Percentiles rank a stretch among this genome's conserved stretches.
Evolutionary conservation across 2,113 vertebrate genomes (phyloP).

Genomic region (Saccopteryx bilineata): DNA sequence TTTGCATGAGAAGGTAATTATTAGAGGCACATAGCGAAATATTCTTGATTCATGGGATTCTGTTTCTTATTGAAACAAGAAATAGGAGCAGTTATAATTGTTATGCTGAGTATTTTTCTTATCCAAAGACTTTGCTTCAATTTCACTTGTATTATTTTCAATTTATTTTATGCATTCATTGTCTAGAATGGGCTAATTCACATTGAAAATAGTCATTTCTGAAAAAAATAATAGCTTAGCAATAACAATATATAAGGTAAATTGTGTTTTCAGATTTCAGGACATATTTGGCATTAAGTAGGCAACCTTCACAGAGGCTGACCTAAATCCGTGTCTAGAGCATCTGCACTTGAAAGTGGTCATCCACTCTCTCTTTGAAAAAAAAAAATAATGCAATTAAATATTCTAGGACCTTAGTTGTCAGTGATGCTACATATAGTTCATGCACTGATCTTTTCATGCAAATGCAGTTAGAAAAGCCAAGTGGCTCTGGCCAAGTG

Average conservation of each 20-base stretch:
- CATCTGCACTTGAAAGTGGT: neutral
- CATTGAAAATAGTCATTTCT: neutral
- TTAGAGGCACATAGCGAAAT: slow-evolving; percentile 13
- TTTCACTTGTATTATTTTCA: slow-evolving; percentile 61
- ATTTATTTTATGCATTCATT: slow-evolving; percentile 20
- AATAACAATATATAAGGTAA: slow-evolving; percentile 5
- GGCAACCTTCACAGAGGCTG: slow-evolving; percentile 1
- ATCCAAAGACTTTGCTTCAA: slow-evolving; percentile 24
- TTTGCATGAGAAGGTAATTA: slow-evolving; percentile 29
- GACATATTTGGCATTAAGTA: neutral
- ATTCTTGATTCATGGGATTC: slow-evolving; percentile 9
- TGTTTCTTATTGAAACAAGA: slow-evolving; percentile 52
- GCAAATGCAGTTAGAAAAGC: neutral
- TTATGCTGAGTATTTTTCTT: slow-evolving; percentile 52
- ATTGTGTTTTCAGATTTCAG: neutral
- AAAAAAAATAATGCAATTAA: slow-evolving; percentile 3
- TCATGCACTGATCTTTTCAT: neutral
- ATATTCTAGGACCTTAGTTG: neutral
- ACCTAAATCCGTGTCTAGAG: neutral
- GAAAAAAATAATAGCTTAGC: slow-evolving; percentile 12
- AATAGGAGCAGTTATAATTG: slow-evolving; percentile 27
- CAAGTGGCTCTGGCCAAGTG: neutral
- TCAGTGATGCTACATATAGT: neutral
- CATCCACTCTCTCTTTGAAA: neutral
- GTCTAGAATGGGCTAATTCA: neutral